Conservation (phyloP, 2,797 vertebrate species). For the Danio albolineatus region DNA sequence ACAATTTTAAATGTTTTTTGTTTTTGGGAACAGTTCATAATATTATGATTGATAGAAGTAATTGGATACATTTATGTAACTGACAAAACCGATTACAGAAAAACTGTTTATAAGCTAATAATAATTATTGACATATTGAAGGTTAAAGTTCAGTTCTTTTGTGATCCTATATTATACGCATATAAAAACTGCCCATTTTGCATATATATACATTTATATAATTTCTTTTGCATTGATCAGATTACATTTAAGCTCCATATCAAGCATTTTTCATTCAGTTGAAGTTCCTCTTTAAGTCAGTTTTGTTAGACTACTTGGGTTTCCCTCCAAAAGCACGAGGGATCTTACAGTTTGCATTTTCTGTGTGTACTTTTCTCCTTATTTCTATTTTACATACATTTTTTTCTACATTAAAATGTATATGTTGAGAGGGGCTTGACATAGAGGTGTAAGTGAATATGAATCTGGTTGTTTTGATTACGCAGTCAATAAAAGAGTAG, state of each 20-base stretch:
- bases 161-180: too few species aligned
- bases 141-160: too few species aligned
- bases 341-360: background rate
- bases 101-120: too few species aligned
- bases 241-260: background rate
- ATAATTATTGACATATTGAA: too few species aligned
- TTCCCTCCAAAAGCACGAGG: background rate
- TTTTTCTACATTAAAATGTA: background rate
- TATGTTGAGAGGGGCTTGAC: background rate
- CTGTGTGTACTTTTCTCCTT: background rate
- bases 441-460: slow-evolving; percentile 15
- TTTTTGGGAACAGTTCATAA: too few species aligned
- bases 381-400: background rate
- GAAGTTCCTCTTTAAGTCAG: background rate
- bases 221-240: background rate
- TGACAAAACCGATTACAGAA: too few species aligned
- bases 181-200: background rate
- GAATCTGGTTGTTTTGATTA: slow-evolving; percentile 25
- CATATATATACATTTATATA: background rate
- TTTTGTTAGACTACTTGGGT: background rate
- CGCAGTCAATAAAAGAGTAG: background rate
- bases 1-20: too few species aligned
- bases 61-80: too few species aligned
- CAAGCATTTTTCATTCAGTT: background rate
- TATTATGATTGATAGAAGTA: too few species aligned